phyloP scores from a whole-genome alignment of 92 coral and sea anemone genomes.

The Virgularia gustaviana region DNA sequence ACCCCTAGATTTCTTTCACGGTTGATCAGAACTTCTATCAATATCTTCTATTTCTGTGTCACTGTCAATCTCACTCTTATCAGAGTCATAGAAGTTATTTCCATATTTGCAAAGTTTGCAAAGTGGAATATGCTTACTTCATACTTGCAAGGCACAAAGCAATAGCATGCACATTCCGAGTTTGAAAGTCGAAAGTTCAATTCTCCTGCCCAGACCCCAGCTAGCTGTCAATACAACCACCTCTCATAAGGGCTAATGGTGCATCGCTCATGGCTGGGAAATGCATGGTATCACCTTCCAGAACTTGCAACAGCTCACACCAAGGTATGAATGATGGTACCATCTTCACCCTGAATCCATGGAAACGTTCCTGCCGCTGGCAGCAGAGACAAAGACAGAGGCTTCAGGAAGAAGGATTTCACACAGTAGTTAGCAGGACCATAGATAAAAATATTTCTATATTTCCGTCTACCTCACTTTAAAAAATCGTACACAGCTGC shows the following conservation, averaged over 20 bases:
- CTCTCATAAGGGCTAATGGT: too few species aligned
- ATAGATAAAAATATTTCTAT: neutral
- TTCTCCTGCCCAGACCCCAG: too few species aligned
- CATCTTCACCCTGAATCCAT: neutral
- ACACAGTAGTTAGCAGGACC: neutral
- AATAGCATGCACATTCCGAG: too few species aligned
- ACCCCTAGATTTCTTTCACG: neutral
- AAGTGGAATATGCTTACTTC: too few species aligned
- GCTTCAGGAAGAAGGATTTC: neutral
- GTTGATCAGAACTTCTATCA: neutral
- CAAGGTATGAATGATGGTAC: neutral
- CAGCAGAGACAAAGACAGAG: too few species aligned
- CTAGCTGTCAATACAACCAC: too few species aligned
- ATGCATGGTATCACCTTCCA: neutral
- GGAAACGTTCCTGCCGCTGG: neutral
- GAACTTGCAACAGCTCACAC: constrained; percentile 1
- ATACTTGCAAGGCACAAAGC: too few species aligned
- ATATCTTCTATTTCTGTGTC: neutral
- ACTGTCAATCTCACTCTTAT: neutral
- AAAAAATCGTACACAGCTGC: neutral
- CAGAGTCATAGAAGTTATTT: too few species aligned
- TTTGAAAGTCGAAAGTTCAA: too few species aligned
- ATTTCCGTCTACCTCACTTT: neutral
- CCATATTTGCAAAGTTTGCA: too few species aligned
- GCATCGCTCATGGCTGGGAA: too few species aligned